These are phyloP conservation scores for Drosophila asahinai DNA, from an alignment of 1,140 invertebrate genomes.

Conservation along the genomic window DNA sequence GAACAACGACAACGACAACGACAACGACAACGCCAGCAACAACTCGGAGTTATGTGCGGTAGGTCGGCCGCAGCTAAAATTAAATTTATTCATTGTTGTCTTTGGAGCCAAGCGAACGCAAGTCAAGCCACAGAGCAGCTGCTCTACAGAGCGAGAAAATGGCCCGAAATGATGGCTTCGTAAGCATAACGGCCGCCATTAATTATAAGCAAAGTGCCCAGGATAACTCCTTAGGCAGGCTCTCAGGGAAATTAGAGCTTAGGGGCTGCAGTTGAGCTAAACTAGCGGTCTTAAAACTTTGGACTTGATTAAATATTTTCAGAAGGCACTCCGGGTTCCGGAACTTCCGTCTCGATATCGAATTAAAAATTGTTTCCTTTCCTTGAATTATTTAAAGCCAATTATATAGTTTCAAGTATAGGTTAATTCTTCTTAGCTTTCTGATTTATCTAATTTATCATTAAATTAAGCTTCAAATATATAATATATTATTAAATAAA, in stretches of 20 bases:
- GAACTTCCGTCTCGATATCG: too few species aligned
- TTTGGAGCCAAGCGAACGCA: constrained; percentile 49
- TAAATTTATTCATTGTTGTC: constrained; percentile 84
- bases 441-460: too few species aligned
- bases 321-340: too few species aligned
- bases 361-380: too few species aligned
- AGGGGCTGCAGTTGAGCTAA: neutral
- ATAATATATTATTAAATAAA: too few species aligned
- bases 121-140: constrained; percentile 42
- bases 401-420: neutral
- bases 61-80: constrained; percentile 77
- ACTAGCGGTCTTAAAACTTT: neutral
- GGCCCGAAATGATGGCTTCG: constrained; percentile 11
- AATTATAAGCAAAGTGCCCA: constrained; percentile 1
- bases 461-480: too few species aligned
- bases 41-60: constrained; percentile 70
- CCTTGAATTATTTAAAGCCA: neutral
- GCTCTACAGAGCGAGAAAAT: constrained; percentile 37
- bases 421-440: too few species aligned
- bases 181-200: constrained; percentile 10
- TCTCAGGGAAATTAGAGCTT: neutral
- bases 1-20: constrained; percentile 53
- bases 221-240: constrained; percentile 2
- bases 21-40: constrained; percentile 7
- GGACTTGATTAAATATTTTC: neutral